Conservation (phyloP, 2,797 vertebrate genomes). For the Pantherophis alleghaniensis region DNA sequence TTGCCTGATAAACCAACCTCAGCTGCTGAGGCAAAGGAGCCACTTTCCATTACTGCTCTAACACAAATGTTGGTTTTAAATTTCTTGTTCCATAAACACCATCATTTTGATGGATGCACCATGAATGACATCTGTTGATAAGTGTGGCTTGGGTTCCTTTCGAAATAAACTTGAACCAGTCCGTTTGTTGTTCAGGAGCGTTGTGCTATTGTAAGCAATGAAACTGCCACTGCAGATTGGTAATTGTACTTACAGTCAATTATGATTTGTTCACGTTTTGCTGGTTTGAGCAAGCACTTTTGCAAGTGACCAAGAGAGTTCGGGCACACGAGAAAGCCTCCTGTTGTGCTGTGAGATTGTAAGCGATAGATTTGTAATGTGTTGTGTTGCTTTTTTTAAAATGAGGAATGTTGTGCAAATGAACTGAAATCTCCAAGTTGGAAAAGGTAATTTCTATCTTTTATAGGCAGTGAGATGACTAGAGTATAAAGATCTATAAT, state of each 20-base stretch:
- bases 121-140: conserved; percentile 52
- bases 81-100: conserved; percentile 54
- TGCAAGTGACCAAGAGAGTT: neutral
- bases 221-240: neutral
- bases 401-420: no score
- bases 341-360: neutral
- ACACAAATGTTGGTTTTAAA: conserved; percentile 55
- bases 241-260: neutral
- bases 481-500: neutral
- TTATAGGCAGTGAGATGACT: neutral
- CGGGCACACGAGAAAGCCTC: neutral
- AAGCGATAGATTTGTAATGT: neutral
- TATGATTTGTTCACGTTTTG: neutral
- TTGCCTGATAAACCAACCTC: conserved; percentile 35
- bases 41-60: conserved; percentile 48
- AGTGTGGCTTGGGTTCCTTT: conserved; percentile 36
- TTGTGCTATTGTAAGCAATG: neutral
- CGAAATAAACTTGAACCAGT: conserved; percentile 35
- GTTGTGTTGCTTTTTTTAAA: neutral
- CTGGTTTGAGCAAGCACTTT: neutral
- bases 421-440: neutral
- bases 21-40: conserved; percentile 48
- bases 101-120: conserved; percentile 51
- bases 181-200: neutral
- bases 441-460: neutral